Evolutionary conservation across 2,797 vertebrate species (phyloP).

Genomic region (Falco peregrinus): DNA sequence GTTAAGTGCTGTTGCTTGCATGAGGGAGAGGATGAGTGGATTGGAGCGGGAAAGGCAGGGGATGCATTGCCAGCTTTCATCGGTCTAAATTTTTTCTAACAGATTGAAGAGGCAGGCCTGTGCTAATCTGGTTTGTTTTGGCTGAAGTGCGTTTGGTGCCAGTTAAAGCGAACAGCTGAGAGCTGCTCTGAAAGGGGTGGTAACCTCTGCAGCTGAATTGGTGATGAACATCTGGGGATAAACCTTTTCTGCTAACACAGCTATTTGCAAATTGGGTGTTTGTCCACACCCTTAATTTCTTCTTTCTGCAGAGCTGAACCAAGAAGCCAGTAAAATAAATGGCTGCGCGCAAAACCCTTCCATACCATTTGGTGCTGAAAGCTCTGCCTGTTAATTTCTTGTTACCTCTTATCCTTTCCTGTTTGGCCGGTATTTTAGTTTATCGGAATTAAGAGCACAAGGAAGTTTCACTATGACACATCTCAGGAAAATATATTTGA

Average conservation of each 20-base stretch:
- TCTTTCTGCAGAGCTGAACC: background rate
- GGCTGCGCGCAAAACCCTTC: background rate
- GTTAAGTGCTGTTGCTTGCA: slow-evolving; percentile 15
- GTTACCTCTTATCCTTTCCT: background rate
- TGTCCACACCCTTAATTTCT: background rate
- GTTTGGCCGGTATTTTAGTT: background rate
- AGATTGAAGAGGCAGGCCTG: background rate
- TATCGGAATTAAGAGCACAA: background rate
- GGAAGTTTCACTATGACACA: background rate
- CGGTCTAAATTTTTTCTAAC: background rate
- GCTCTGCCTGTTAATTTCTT: background rate
- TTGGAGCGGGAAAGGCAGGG: background rate
- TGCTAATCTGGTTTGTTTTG: background rate
- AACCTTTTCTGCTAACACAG: background rate
- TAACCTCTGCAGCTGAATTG: background rate
- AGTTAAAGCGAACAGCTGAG: background rate
- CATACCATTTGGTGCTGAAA: background rate
- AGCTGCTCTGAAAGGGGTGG: background rate
- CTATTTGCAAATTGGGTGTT: background rate
- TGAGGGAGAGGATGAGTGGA: background rate
- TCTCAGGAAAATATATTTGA: background rate
- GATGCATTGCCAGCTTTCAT: background rate
- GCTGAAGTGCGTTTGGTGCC: background rate
- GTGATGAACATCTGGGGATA: background rate
- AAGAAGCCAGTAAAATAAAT: background rate